Evolutionary conservation across 1,140 invertebrate species (phyloP), one percentile per base, ranked within the genome.

Genomic region (Drosophila micromelanica): DNA sequence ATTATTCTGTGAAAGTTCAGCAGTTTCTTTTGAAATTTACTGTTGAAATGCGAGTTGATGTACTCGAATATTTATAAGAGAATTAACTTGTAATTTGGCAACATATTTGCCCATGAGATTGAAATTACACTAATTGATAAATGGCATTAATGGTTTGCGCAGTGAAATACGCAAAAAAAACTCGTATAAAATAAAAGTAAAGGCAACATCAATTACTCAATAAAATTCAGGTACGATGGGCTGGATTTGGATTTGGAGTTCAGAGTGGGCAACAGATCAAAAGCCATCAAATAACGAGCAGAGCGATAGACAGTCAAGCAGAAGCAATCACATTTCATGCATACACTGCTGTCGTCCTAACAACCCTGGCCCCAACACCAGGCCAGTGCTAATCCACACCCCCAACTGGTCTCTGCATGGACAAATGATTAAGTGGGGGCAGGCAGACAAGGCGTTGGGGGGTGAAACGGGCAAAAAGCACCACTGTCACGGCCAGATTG

Each of bases 141-240:
- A 48, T 56, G 62, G 17, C 52, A 48, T 45, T 62, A 62, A 35
- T 42, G 40, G 37, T 5, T 38, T 7, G 15, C 51, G 17, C 42
- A 35, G 48, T 20, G 23, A 27, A 48, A 68, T 60, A 60, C 35
- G n/a, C 23, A 12, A 55, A 55, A 55, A 55, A 12, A 55, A 55
- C 20, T 27, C 40, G 45, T 7, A 23, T 12, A 8, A 35, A 67
- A 43, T 62, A 61, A 37, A 51, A 62, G 32, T 43, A 62, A 52
- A 46, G 60, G 54, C 43, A 78, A 69, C 80, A 85, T 80, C 80
- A 85, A 85, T 85, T 85, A 78, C 73, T 85, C 78, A 73, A 76
- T 74, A 65, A 68, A 63, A 65, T 43, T 30, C 77, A 86, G 81
- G 43, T 78, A 57, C 43, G 32, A 23, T 67, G 49, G 3, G 43